phyloP scores from a whole-genome alignment of 2,113 vertebrate species.

The Columba livia region DNA sequence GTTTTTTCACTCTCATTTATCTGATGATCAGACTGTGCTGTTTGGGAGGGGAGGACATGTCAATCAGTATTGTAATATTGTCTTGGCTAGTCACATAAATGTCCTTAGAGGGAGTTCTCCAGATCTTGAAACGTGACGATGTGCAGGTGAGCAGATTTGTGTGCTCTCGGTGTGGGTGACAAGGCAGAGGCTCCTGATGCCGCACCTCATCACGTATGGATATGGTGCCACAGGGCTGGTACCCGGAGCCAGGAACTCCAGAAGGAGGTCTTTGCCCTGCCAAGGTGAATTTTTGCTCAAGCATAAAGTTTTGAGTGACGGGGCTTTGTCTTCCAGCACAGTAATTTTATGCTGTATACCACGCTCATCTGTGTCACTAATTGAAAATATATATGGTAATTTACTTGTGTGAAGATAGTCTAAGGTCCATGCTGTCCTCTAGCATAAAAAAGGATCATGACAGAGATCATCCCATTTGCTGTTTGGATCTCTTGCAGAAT shows the following conservation, averaged over 20 bases:
- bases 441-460: no score
- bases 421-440: background rate
- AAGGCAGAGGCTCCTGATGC: background rate
- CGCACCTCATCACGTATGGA: fast-evolving
- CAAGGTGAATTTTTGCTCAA: background rate
- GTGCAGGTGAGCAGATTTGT: background rate
- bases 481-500: background rate
- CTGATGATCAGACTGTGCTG: background rate
- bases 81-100: background rate
- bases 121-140: background rate
- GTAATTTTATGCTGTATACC: background rate
- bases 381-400: background rate
- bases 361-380: background rate
- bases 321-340: background rate
- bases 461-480: no score
- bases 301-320: background rate
- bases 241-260: background rate
- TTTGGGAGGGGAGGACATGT: background rate
- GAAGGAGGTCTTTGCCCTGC: background rate
- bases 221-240: background rate
- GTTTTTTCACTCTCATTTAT: background rate
- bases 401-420: background rate
- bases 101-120: background rate
- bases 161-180: background rate
- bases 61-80: background rate